Conservation (phyloP, 2,888 invertebrate genomes). For the Dione vanillae region DNA sequence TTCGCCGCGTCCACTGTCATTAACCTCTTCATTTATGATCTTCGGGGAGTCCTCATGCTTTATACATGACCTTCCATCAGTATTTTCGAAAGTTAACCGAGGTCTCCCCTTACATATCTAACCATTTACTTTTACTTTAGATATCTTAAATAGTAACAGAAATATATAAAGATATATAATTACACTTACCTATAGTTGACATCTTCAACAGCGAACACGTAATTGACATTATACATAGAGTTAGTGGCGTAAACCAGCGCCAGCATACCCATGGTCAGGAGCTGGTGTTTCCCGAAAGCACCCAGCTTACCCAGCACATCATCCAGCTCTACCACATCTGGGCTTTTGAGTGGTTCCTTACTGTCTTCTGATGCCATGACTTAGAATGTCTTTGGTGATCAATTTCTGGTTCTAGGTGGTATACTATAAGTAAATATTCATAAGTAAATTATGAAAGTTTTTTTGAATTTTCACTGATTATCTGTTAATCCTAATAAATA, state of each 20-base stretch:
- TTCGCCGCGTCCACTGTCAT: too few species aligned
- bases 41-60: too few species aligned
- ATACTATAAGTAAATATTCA: not conserved
- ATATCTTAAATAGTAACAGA: too few species aligned
- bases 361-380: conserved; percentile 27
- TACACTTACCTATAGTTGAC: conserved; percentile 68
- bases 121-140: too few species aligned
- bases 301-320: conserved; percentile 72
- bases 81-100: too few species aligned
- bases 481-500: too few species aligned
- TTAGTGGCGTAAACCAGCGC: conserved; percentile 77
- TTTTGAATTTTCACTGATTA: too few species aligned
- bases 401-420: not conserved
- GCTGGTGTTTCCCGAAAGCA: conserved; percentile 79
- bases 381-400: not conserved
- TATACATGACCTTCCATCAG: too few species aligned
- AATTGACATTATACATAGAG: conserved; percentile 79
- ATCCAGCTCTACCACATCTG: conserved; percentile 68
- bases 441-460: not conserved
- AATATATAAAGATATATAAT: not conserved
- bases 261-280: conserved; percentile 69
- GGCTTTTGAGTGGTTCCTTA: conserved; percentile 29
- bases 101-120: too few species aligned
- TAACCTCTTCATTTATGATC: too few species aligned
- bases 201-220: conserved; percentile 76